phyloP scores from a whole-genome alignment of 2,888 invertebrate genomes.

The Chalcosyrphus nemorum region DNA sequence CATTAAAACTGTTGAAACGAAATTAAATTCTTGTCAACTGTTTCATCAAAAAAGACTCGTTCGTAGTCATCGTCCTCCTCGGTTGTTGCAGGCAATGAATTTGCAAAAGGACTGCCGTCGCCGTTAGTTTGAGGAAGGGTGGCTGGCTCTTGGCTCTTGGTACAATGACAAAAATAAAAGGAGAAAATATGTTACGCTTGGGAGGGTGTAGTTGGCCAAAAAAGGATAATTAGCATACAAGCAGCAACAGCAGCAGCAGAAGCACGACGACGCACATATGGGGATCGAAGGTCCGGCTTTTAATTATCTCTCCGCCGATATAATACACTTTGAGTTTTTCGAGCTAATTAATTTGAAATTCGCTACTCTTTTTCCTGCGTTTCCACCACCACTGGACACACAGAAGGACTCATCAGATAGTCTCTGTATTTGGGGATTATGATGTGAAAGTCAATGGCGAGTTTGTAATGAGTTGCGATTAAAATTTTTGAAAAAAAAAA shows the following conservation, averaged over 20 bases:
- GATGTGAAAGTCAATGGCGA: not conserved
- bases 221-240: conserved; percentile 68
- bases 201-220: conserved; percentile 26
- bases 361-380: conserved; percentile 32
- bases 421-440: not conserved
- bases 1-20: conserved; percentile 71
- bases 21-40: conserved; percentile 73
- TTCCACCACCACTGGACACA: too few relatives aligned
- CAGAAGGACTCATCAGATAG: not conserved
- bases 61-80: not conserved
- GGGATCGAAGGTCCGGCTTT: conserved; percentile 67
- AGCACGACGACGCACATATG: conserved; percentile 43
- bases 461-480: too few relatives aligned
- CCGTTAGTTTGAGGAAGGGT: too few relatives aligned
- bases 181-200: conserved; percentile 46
- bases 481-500: too few relatives aligned
- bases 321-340: conserved; percentile 68
- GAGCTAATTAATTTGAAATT: conserved; percentile 68
- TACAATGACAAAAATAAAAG: conserved; percentile 47
- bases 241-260: not conserved
- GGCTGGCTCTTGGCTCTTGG: conserved; percentile 53
- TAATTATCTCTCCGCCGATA: conserved; percentile 67
- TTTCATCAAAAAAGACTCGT: conserved; percentile 64
- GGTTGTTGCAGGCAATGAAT: conserved; percentile 23
- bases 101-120: conserved; percentile 1